A percentile compares a stretch with the other conserved stretches of the same genome.
phyloP scores from a whole-genome alignment of 2,113 vertebrate genomes.

The Ageneiosus marmoratus region DNA sequence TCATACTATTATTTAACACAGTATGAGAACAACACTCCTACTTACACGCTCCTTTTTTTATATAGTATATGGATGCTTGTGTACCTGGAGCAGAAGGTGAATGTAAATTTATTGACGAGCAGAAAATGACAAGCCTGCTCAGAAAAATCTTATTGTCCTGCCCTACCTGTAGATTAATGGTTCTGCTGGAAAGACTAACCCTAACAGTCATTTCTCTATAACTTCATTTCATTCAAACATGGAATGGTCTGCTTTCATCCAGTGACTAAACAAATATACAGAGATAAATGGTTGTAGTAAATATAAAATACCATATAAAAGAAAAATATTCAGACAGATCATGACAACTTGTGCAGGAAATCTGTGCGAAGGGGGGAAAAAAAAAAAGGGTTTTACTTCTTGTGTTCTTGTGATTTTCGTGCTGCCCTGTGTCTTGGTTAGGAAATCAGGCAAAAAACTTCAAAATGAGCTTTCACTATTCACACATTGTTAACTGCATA shows the following conservation, averaged over 20 bases:
- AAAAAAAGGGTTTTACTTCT: conserved; percentile 36
- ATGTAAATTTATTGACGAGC: neutral
- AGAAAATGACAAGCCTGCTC: neutral
- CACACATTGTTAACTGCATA: conserved; percentile 77
- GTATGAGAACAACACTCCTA: conserved; percentile 1
- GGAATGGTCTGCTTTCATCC: conserved; percentile 40
- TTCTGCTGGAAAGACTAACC: conserved; percentile 6
- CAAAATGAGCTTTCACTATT: conserved; percentile 81
- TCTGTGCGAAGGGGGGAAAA: conserved; percentile 41
- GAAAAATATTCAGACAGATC: conserved; percentile 5
- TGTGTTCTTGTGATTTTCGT: conserved; percentile 63
- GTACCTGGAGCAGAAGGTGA: neutral
- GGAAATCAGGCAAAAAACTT: conserved; percentile 66
- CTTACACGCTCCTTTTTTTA: neutral
- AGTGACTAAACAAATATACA: conserved; percentile 23
- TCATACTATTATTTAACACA: conserved; percentile 49
- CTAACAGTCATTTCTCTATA: conserved; percentile 4
- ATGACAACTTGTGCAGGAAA: conserved; percentile 43
- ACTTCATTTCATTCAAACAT: conserved; percentile 27
- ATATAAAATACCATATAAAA: conserved; percentile 33
- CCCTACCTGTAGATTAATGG: neutral
- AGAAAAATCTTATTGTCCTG: conserved; percentile 11
- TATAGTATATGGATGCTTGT: neutral
- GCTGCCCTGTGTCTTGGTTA: conserved; percentile 65
- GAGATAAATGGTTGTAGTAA: conserved; percentile 8